Evolutionary conservation across 2,113 vertebrate species (phyloP).

Genomic region (Pantherophis guttatus): DNA sequence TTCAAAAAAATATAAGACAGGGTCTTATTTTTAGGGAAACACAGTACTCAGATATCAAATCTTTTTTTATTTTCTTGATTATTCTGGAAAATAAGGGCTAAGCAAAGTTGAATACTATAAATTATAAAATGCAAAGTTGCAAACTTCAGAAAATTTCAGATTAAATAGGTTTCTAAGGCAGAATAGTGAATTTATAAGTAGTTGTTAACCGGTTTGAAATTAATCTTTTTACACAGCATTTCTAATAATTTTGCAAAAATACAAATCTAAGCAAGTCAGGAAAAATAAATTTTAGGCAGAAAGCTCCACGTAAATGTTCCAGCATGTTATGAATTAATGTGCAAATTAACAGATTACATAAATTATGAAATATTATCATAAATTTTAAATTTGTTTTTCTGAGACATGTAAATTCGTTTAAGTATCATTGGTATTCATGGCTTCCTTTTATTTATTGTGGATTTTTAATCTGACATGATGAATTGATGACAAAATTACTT

Average conservation of each 20-base stretch:
- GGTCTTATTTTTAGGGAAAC: too few species aligned
- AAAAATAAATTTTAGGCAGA: background rate
- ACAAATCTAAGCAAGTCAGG: background rate
- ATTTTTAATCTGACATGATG: background rate
- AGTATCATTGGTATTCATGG: background rate
- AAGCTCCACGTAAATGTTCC: background rate
- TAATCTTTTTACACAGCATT: background rate
- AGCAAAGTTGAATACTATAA: background rate
- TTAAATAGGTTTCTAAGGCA: slow-evolving; percentile 5
- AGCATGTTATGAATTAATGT: background rate
- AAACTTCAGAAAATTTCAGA: background rate
- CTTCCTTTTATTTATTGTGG: background rate
- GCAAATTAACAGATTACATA: background rate
- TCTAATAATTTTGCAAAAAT: background rate
- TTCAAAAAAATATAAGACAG: too few species aligned
- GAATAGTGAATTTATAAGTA: background rate
- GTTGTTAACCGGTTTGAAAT: background rate
- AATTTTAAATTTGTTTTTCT: background rate
- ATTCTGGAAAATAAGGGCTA: background rate
- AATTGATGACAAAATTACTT: background rate
- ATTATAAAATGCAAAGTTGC: background rate
- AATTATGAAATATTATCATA: background rate
- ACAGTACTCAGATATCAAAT: too few species aligned
- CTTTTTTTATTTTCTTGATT: background rate
- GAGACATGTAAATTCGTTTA: background rate